Percentiles rank a stretch among this genome's conserved stretches.
Evolutionary conservation across 2,888 invertebrate genomes (phyloP).

Genomic region (Epistrophe grossulariae): DNA sequence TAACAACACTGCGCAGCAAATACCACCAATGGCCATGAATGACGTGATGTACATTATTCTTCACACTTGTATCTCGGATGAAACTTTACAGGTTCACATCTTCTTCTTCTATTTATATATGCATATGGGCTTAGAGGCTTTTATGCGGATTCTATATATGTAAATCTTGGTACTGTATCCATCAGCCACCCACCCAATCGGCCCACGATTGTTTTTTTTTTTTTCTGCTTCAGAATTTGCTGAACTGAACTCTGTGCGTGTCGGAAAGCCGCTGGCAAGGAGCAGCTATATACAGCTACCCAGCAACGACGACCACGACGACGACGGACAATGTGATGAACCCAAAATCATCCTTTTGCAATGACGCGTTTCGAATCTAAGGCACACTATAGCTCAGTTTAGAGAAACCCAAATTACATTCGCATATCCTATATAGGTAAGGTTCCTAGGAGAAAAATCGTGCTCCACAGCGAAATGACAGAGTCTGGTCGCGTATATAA

Average conservation of each 20-base stretch:
- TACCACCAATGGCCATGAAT: constrained; percentile 59
- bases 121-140: constrained; percentile 42
- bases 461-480: constrained; percentile 72
- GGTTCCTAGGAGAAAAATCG: constrained; percentile 45
- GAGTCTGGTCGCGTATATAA: constrained; percentile 60
- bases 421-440: constrained; percentile 1
- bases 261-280: constrained; percentile 55
- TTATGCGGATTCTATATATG: constrained; percentile 42
- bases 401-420: constrained; percentile 45
- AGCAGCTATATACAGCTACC: not conserved
- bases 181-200: constrained; percentile 69
- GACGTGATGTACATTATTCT: constrained; percentile 71
- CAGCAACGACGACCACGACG: not conserved
- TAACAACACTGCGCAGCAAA: constrained; percentile 39
- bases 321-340: constrained; percentile 54
- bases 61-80: constrained; percentile 64
- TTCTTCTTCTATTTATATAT: not conserved
- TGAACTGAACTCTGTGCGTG: constrained; percentile 68
- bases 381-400: constrained; percentile 20
- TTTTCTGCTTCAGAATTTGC: not conserved
- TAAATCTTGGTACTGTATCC: constrained; percentile 49
- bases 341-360: constrained; percentile 63
- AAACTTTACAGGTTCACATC: constrained; percentile 63
- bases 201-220: constrained; percentile 60
- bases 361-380: constrained; percentile 74